phyloP scores from a whole-genome alignment of 53 echinoderm and acorn worm species.

The Hippasteria phrygiana region DNA sequence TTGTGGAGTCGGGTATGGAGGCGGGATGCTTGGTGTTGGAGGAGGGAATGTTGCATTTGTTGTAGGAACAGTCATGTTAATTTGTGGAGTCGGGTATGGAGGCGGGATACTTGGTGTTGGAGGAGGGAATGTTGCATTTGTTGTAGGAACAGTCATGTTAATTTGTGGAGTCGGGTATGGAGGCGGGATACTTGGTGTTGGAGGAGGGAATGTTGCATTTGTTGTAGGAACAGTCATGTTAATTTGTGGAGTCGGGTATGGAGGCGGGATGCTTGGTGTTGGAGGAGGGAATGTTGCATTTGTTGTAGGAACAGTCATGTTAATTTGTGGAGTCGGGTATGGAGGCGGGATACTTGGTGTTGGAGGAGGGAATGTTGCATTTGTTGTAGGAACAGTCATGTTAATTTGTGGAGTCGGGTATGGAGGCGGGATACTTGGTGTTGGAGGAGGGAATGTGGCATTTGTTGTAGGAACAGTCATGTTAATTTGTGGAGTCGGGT shows the following conservation, averaged over 20 bases:
- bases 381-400: not conserved
- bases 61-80: not conserved
- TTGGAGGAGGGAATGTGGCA: not conserved
- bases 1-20: not conserved
- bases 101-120: not conserved
- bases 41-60: not conserved
- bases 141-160: not conserved
- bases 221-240: not conserved
- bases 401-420: too few relatives aligned
- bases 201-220: not conserved
- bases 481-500: not conserved
- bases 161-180: not conserved
- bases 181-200: not conserved
- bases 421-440: not conserved
- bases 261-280: not conserved
- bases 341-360: not conserved
- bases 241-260: too few relatives aligned
- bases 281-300: not conserved
- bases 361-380: not conserved
- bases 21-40: conserved; percentile 5
- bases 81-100: too few relatives aligned
- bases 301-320: not conserved
- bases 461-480: not conserved
- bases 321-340: not conserved
- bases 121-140: conserved; percentile 6